Conservation (phyloP, 2,797 vertebrate species). For the Aeoliscus strigatus region DNA sequence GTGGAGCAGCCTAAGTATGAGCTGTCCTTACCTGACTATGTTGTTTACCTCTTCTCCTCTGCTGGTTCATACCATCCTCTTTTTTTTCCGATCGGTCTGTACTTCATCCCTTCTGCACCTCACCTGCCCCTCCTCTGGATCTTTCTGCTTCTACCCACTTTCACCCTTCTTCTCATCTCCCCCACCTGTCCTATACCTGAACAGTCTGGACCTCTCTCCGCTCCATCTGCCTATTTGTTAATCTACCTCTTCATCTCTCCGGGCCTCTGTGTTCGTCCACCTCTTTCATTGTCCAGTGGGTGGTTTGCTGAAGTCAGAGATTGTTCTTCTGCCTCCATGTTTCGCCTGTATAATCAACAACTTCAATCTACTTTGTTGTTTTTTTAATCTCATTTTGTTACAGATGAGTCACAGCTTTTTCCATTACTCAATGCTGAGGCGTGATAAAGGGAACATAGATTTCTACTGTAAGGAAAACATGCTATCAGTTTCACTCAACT, state of each 20-base stretch:
- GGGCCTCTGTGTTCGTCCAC: background rate
- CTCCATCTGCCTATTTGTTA: slow-evolving; percentile 32
- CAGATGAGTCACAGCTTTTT: slow-evolving; percentile 18
- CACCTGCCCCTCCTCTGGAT: slow-evolving; percentile 2
- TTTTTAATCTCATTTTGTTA: slow-evolving; percentile 48
- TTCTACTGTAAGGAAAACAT: slow-evolving; percentile 5
- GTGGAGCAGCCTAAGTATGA: slow-evolving; percentile 56
- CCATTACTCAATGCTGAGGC: slow-evolving; percentile 1
- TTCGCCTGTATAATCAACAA: too few species aligned
- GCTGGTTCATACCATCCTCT: slow-evolving; percentile 3
- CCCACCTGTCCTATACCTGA: slow-evolving; percentile 26
- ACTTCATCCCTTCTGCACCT: background rate
- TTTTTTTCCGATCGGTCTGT: background rate
- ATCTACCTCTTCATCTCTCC: background rate
- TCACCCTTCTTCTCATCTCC: slow-evolving; percentile 11
- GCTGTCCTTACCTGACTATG: slow-evolving; percentile 55
- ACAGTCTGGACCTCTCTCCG: slow-evolving; percentile 32
- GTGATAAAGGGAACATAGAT: slow-evolving; percentile 2
- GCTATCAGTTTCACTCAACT: too few species aligned
- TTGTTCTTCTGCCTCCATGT: slow-evolving; percentile 24
- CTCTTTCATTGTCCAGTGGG: slow-evolving; percentile 2
- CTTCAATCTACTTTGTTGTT: slow-evolving; percentile 25
- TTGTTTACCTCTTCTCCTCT: slow-evolving; percentile 21
- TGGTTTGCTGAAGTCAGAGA: slow-evolving; percentile 17
- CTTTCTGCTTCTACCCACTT: slow-evolving; percentile 15